phyloP scores from a whole-genome alignment of 2,888 invertebrate genomes.

The Agrotis puta region DNA sequence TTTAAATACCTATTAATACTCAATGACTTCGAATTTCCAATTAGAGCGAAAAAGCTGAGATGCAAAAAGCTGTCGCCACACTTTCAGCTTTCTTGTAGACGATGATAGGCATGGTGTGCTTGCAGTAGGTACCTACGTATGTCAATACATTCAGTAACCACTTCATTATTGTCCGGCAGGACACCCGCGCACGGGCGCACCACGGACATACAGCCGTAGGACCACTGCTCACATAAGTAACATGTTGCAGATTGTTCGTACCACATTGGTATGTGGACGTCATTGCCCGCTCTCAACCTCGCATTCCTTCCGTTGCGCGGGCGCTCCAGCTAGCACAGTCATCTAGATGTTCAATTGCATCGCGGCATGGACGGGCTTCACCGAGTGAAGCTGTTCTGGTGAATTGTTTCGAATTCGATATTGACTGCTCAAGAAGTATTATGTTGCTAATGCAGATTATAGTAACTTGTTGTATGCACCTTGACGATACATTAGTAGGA shows the following conservation, averaged over 20 bases:
- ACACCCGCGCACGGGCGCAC: neutral
- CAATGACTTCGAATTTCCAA: slow-evolving; percentile 27
- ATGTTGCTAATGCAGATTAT: neutral
- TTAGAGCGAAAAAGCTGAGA: too few species aligned
- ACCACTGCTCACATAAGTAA: neutral
- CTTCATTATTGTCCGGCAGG: slow-evolving; percentile 44
- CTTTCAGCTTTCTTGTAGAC: slow-evolving; percentile 18
- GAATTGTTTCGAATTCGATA: neutral
- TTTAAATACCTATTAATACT: neutral
- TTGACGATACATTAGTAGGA: too few species aligned
- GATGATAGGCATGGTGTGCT: slow-evolving; percentile 6
- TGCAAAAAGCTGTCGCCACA: slow-evolving; percentile 39
- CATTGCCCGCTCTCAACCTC: neutral
- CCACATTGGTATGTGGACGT: neutral
- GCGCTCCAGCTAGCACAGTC: neutral
- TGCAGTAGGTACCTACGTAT: neutral
- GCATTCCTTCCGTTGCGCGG: neutral
- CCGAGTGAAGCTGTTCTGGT: neutral
- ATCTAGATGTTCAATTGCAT: neutral
- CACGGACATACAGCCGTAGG: neutral
- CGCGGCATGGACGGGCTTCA: neutral
- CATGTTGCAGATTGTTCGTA: too few species aligned
- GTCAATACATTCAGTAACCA: slow-evolving; percentile 31
- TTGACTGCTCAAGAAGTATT: neutral
- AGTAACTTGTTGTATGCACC: too few species aligned